Percentiles rank a stretch among this genome's conserved stretches.
phyloP scores from a whole-genome alignment of 2,113 vertebrate species.

The Cranoglanis bouderius region DNA sequence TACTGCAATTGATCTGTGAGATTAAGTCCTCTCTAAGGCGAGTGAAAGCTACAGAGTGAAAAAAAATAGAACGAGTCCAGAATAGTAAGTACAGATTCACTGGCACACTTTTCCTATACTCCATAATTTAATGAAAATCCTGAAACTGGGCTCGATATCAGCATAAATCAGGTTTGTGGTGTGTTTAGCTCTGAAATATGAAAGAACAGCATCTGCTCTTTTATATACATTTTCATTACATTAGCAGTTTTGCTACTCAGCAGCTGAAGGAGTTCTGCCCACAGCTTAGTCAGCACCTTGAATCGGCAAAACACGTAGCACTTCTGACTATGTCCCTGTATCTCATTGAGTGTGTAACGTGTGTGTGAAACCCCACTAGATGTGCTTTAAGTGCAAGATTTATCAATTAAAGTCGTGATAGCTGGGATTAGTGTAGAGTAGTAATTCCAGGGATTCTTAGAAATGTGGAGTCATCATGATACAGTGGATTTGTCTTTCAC shows the following conservation, averaged over 20 bases:
- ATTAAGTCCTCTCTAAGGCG: constrained; percentile 47
- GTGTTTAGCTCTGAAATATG: neutral
- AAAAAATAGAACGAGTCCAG: neutral
- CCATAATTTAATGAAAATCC: neutral
- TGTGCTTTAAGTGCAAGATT: neutral
- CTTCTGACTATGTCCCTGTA: neutral
- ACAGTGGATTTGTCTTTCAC: neutral
- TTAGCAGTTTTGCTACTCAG: neutral
- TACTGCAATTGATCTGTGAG: constrained; percentile 57
- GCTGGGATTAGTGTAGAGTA: neutral
- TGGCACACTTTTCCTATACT: neutral
- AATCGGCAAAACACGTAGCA: neutral
- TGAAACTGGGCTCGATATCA: neutral
- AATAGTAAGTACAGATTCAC: neutral
- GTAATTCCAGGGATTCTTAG: neutral
- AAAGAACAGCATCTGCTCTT: neutral
- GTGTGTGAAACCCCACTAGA: neutral
- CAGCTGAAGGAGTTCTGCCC: neutral
- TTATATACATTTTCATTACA: neutral
- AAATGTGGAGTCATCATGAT: neutral
- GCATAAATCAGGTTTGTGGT: neutral
- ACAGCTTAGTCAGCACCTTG: neutral
- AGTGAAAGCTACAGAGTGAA: neutral
- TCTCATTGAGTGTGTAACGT: neutral
- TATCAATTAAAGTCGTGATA: neutral